A percentile compares a stretch with the other conserved stretches of the same genome.
Evolutionary conservation across 2,113 vertebrate genomes (phyloP).

Genomic region (Sturnus vulgaris): DNA sequence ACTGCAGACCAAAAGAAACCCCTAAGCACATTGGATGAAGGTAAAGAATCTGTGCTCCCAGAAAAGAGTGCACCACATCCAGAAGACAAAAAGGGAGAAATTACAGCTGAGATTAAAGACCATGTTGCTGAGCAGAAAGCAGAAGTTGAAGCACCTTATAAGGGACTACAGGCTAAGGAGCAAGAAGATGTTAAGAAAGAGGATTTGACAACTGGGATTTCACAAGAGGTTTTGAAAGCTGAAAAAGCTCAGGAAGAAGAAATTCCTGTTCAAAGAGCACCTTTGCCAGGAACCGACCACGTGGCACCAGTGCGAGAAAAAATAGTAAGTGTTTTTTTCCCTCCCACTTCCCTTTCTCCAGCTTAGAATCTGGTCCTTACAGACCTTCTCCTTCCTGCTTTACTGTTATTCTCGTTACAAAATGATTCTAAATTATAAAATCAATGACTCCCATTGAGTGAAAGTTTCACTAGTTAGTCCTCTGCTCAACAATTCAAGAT

Average conservation of each 20-base stretch:
- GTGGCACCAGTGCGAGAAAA: conserved; percentile 68
- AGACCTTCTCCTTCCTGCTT: not conserved
- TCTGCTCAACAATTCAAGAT: not conserved
- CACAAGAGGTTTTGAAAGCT: not conserved
- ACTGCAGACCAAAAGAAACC: conserved; percentile 35
- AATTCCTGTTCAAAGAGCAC: not conserved
- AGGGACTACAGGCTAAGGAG: not conserved
- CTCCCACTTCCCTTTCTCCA: not conserved
- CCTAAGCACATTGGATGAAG: conserved; percentile 16
- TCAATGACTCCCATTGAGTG: not conserved
- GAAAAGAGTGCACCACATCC: not conserved
- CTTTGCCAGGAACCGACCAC: not conserved
- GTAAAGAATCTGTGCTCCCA: not conserved
- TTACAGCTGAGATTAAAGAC: not conserved
- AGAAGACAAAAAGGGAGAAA: conserved; percentile 31
- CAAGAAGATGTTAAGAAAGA: not conserved
- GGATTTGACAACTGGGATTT: not conserved
- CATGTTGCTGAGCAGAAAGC: not conserved
- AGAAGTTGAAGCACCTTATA: not conserved
- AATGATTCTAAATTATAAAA: not conserved
- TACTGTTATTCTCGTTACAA: not conserved
- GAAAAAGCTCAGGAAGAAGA: not conserved
- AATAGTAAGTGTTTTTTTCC: conserved; percentile 67
- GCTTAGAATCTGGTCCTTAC: not conserved
- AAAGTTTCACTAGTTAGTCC: not conserved